phyloP scores from a whole-genome alignment of 2,888 invertebrate species.

The Podabrus alpinus region DNA sequence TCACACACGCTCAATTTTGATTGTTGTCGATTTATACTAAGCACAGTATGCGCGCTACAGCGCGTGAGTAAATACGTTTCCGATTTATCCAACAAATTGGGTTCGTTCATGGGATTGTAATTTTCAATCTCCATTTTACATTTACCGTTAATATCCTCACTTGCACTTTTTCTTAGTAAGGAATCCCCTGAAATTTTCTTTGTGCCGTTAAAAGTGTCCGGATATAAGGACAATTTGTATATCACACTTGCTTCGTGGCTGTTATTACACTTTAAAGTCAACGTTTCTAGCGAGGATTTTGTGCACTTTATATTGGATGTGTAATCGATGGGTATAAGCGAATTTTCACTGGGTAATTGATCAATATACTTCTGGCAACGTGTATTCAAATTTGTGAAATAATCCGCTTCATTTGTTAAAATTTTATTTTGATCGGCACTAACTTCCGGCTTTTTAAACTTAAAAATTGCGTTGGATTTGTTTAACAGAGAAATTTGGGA shows the following conservation, averaged over 20 bases:
- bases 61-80: background rate
- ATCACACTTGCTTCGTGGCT: background rate
- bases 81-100: background rate
- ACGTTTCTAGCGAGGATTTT: background rate
- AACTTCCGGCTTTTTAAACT: background rate
- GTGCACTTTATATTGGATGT: background rate
- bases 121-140: background rate
- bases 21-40: background rate
- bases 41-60: background rate
- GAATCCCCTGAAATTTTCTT: background rate
- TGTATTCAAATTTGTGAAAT: background rate
- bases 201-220: background rate
- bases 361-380: background rate
- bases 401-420: too few species aligned
- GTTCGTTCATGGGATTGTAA: background rate
- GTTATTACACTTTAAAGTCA: background rate
- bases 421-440: background rate
- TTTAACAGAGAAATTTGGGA: background rate
- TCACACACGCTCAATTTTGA: slow-evolving; percentile 8
- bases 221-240: background rate
- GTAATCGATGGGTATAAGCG: background rate
- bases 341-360: background rate
- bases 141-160: background rate
- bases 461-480: background rate
- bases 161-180: background rate